Percentiles rank a stretch among this genome's conserved stretches.
Evolutionary conservation across 2,113 vertebrate species (phyloP).

Genomic region (Vulpes ferrilata): DNA sequence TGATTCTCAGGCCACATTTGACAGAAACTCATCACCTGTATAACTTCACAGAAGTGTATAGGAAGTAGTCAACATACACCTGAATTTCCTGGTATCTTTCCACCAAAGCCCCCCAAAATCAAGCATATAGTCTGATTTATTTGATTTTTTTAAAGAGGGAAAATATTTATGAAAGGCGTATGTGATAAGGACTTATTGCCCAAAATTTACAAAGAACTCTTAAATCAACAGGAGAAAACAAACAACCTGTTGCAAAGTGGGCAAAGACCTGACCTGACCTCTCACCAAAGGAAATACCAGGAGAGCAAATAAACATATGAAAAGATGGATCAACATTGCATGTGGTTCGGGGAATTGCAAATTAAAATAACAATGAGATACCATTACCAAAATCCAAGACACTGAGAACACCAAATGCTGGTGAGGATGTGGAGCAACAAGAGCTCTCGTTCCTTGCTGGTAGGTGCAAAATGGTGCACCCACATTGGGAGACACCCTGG

Average conservation of each 20-base stretch:
- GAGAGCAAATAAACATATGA: not conserved
- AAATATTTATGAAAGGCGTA: constrained; percentile 3
- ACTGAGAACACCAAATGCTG: not conserved
- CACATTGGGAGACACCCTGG: not conserved
- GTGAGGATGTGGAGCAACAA: not conserved
- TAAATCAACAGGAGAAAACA: constrained; percentile 8
- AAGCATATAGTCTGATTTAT: constrained; percentile 13
- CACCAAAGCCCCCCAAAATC: not conserved
- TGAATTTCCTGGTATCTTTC: not conserved
- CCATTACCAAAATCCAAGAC: not conserved
- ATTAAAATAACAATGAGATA: not conserved
- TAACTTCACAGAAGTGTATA: not conserved
- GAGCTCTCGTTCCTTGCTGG: not conserved
- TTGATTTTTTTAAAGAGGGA: not conserved
- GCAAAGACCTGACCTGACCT: not conserved
- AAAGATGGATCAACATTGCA: not conserved
- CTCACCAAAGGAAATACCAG: not conserved
- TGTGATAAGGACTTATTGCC: not conserved
- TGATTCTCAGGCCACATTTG: not conserved
- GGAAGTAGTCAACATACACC: not conserved
- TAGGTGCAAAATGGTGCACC: not conserved
- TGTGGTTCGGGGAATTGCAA: not conserved
- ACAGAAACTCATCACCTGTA: not conserved
- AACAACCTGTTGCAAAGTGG: not conserved
- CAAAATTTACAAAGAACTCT: constrained; percentile 23